Evolutionary conservation across 53 echinoderm and acorn worm genomes (phyloP), one percentile per base, ranked within the genome.

Genomic region (Antedon mediterranea): DNA sequence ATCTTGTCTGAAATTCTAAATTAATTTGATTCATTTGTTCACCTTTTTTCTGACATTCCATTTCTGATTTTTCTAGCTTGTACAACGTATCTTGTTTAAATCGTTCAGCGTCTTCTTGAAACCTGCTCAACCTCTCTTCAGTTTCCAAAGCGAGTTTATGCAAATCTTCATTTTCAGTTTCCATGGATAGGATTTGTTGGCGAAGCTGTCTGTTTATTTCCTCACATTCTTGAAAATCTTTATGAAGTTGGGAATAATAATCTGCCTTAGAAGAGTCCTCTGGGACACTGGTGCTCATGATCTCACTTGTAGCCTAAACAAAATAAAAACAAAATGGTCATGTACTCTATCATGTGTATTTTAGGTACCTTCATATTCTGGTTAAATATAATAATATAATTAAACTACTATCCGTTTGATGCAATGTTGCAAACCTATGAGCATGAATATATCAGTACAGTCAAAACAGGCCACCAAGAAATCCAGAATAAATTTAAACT

Each of bases 141-240:
- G 91, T 95, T 76, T 95, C 95, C 44, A 89, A 76, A 32, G 95
- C 91, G 28, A 91, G 84, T 31, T 82, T 85, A 71, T 87, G 82
- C 26, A 85, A 83, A 13, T 95, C 95, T 74, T 95, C 95, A n/a
- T 87, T 83, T 43, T 95, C 95, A 75, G 75, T 86, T 74, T 91
- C 89, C 32, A 89, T 81, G 73, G 85, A 84, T 74, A 87, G 79
- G 33, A 87, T 86, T 73, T 86, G 79, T 32, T 78, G 85, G 15
- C 91, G 85, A 30, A 95, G 81, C 72, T 95, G 89, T n/a, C 91
- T 81, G 44, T 91, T 95, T 32, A 86, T 57, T 43, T 83, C 78
- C 75, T 95, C 95, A 42, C 95, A 90, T 43, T 95, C 91, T 32
- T 86, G 85, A 31, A 95, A 82, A 79, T 91, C 91, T 43, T 72